Base-by-base conservation (phyloP, 1,140 invertebrate species). In the Drosophila quadrilineata region DNA sequence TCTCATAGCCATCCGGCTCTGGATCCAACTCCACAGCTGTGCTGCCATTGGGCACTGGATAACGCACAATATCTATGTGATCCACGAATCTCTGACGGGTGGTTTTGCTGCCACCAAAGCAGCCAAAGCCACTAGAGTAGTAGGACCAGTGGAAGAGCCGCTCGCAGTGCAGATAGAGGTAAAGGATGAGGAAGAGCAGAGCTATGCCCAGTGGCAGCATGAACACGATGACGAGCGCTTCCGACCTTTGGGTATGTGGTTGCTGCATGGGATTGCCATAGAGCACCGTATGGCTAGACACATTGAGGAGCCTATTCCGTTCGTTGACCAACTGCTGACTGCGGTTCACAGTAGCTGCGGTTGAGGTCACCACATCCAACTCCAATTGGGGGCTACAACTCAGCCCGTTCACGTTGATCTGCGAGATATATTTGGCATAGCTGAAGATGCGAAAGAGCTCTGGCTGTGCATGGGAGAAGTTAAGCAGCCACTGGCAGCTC, bases 351-450 rank as follows among this genome's bases (percentile, higher is more conserved):
- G 35, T 29, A 3, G 4, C 1, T 16, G 28, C 6, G 19, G 38
- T 0, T 38, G 22, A 9, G n/a, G n/a, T 14, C n/a, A 12, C 38
- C 6, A 36, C 28, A 8, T 41, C 28, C 6, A 57, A 31, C 12
- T 70, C 33, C 8, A 66, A 53, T 6, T 67, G 60, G 0, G 87
- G 75, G 6, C 3, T 14, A 10, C 88, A 89, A 14, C 73, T 75
- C 12, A 89, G 4, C 0, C 88, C 88, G 56, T 89, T 89, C 0
- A 89, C 88, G 76, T 89, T 89, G 14, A 89, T 89, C 21, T 85
- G 77, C 4, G 77, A 86, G 26, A 89, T 87, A 22, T 72, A 89
- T 12, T 89, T 89, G 14, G 82, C 73, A 43, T 89, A 89, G 36
- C 68, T 74, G 24, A 89, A 85, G 0, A 87, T 28, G 0, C 88